Evolutionary conservation across 2,888 invertebrate species (phyloP), one percentile per base, ranked within the genome.

Genomic region (Scrobipalpa atriplicella): DNA sequence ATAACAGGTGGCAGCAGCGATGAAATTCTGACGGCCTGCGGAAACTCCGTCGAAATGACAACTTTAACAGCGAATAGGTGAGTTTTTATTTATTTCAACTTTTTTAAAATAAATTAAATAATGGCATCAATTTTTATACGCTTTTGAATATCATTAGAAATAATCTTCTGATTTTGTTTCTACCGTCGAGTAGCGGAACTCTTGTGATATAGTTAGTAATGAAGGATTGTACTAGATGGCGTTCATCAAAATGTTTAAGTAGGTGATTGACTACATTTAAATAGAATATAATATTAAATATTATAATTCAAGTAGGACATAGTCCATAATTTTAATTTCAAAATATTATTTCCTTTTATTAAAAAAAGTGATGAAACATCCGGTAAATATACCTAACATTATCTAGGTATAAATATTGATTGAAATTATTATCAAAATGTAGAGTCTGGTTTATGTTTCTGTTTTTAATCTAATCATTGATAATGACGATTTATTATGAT

Each of bases 1-100:
- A 90, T 92, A 80, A 94, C 90, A 93, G 94, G 94, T 91, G 94
- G 92, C 88, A 91, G 87, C 68, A 86, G 91, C 80, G 92, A 93
- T 88, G 93, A 91, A 78, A 87, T 89, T 75, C 74, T 92, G 78
- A 87, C 90, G 70, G 86, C 85, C 39, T 86, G 89, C 66, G 87
- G 86, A 61, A 89, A 89, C 73, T 87, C 83, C 81, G 82, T 85
- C 76, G 92, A 93, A 69, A 92, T 92, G 93, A 90, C 92, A 72
- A 92, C 92, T 69, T 77, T 92, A 73, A 87, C 92, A 70, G 92
- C 91, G 66, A 92, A 90, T 72, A 86, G 92, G 92, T 92, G 82
- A 81, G 87, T 76, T 16, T 36, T 64, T 36, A 3, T n/a, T 29
- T 5, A 6, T n/a, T 36, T 10, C 7, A 19, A 72, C 8, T 2